Conservation (phyloP, 2,888 invertebrate species). For the Ptychoptera contaminata region DNA sequence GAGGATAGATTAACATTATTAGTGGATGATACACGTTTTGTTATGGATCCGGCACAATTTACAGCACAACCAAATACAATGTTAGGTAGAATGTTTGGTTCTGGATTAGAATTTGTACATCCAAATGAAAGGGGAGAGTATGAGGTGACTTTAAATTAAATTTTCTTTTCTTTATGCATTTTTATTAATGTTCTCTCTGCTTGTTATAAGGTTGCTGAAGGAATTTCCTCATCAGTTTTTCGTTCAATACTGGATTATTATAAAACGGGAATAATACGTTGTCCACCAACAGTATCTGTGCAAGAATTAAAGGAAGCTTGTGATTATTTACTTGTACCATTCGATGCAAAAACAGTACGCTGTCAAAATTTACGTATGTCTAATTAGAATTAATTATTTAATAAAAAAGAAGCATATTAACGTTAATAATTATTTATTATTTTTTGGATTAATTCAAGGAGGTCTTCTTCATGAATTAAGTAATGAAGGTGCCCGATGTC, state of each 20-base stretch:
- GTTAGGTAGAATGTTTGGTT: constrained; percentile 97
- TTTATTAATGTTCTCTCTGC: too few species aligned
- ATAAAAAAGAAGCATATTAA: background rate
- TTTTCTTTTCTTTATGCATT: constrained; percentile 46
- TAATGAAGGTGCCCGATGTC: constrained; percentile 96
- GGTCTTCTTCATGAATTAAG: constrained; percentile 94
- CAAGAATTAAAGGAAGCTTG: constrained; percentile 96
- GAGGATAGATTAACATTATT: constrained; percentile 79
- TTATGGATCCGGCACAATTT: constrained; percentile 84
- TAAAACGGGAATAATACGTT: constrained; percentile 76
- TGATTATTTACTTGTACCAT: constrained; percentile 94
- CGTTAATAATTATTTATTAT: too few species aligned
- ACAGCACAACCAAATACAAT: constrained; percentile 95
- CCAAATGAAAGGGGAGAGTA: constrained; percentile 95
- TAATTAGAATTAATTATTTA: background rate
- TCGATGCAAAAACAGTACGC: constrained; percentile 87
- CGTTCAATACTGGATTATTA: constrained; percentile 91
- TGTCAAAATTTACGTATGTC: constrained; percentile 87
- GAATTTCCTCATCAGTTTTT: constrained; percentile 89
- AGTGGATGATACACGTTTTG: constrained; percentile 92
- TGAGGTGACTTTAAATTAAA: constrained; percentile 62
- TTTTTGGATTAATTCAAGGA: constrained; percentile 32
- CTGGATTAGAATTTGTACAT: constrained; percentile 78
- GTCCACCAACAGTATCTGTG: constrained; percentile 90
- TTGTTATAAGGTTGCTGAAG: constrained; percentile 79